Conservation (phyloP, 2,113 vertebrate species). For the Elephas maximus region DNA sequence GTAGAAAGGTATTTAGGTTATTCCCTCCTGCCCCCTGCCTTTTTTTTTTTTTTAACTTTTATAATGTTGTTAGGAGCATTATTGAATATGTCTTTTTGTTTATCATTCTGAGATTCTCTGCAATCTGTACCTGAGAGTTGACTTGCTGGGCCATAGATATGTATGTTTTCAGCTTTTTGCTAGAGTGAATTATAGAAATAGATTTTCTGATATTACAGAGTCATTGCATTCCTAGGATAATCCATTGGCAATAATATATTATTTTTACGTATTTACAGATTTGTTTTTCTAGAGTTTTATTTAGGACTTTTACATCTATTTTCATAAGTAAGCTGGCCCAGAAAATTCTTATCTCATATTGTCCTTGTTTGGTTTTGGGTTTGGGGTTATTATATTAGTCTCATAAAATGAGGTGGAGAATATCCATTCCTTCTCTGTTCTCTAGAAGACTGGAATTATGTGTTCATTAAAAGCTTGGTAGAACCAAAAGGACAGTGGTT, state of each 20-base stretch:
- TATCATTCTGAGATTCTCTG: background rate
- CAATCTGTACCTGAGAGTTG: background rate
- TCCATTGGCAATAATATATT: background rate
- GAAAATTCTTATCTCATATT: slow-evolving; percentile 27
- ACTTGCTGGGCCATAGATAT: background rate
- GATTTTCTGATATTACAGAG: background rate
- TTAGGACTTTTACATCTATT: background rate
- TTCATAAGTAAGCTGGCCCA: background rate
- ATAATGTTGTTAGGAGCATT: background rate
- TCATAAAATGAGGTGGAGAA: background rate
- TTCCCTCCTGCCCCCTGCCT: background rate
- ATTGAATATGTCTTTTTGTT: background rate
- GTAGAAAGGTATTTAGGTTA: background rate
- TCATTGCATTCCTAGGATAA: background rate
- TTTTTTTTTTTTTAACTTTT: background rate
- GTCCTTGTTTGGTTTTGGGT: background rate
- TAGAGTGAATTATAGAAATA: background rate
- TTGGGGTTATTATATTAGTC: slow-evolving; percentile 19
- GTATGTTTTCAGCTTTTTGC: background rate
- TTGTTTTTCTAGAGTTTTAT: background rate
- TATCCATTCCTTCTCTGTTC: background rate
- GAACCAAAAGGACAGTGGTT: background rate
- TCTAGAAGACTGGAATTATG: slow-evolving; percentile 5
- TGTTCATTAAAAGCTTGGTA: background rate
- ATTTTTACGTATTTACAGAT: background rate